Base-by-base conservation (phyloP, 2,888 invertebrate species). In the Lithophane socia region DNA sequence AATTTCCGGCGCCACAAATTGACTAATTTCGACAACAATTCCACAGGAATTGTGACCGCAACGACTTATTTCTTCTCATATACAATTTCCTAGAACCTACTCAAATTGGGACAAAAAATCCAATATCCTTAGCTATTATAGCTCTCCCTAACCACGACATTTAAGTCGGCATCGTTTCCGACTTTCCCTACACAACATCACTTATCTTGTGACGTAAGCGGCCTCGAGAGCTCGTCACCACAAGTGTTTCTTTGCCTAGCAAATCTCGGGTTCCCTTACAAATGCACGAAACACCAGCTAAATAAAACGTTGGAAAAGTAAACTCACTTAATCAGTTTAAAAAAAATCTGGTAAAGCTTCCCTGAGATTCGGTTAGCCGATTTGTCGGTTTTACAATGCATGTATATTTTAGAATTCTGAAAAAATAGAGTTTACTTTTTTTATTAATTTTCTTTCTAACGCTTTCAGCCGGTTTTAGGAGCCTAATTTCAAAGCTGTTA, bases 191-290 rank as follows among this genome's bases (percentile, higher is more conserved):
- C 60, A 69, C 58, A 56, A 73, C 73, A 64, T 75, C 69, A 76
- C 73, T 76, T 77, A 65, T 52, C 56, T 75, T 29, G 52, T 84
- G 84, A 79, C 84, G 75, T 84, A 79, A 86, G 66, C 84, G 70
- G 56, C 37, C 49, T 52, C 66, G 56, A 78, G 79, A 69, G 84
- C 79, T 73, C 69, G 58, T 78, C 65, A 49, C 13, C 71, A 54
- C 66, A 61, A 86, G 66, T 56, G 60, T 21, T 83, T 82, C 67
- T 83, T 78, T 75, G 68, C 66, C n/a, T 42, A 75, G 60, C 63
- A 78, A 78, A 65, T 63, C 47, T 70, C 74, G 29, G 60, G 44
- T 68, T 63, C n/a, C 29, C n/a, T 77, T 60, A 63, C 5, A 56
- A 66, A 84, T 63, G 42, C 58, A 74, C 24, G 21, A 52, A 52